Evolutionary conservation across 2,797 vertebrate genomes (phyloP).

Genomic region (Neomorphus geoffroyi): DNA sequence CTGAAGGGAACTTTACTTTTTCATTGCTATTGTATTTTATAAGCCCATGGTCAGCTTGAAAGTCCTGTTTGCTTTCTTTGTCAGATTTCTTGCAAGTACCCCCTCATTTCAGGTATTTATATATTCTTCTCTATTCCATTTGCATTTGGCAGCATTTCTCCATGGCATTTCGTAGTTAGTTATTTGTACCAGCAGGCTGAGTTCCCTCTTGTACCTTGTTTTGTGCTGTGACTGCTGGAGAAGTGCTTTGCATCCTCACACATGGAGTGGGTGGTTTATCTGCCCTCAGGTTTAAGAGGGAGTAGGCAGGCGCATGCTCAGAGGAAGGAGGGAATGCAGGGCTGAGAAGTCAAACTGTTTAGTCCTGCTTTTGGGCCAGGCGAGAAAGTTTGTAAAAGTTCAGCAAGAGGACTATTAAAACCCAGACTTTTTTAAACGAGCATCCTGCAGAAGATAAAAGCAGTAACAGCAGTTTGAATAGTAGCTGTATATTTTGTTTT

Average conservation of each 20-base stretch:
- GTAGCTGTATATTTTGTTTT: not conserved
- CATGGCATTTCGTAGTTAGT: accelerated
- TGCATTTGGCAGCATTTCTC: not conserved
- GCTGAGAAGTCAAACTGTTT: not conserved
- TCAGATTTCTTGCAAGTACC: not conserved
- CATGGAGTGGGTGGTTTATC: not conserved
- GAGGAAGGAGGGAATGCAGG: not conserved
- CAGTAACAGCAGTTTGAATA: not conserved
- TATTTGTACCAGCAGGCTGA: not conserved
- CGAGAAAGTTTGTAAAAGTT: not conserved
- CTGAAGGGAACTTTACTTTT: not conserved
- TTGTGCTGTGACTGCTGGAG: not conserved
- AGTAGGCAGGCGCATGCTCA: not conserved
- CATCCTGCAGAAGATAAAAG: not conserved
- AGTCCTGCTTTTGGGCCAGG: not conserved
- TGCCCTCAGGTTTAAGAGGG: not conserved
- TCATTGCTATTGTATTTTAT: not conserved
- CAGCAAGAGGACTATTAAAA: not conserved
- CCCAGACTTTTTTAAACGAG: not conserved
- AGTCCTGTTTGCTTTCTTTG: not conserved
- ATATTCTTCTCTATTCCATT: not conserved
- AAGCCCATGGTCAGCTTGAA: not conserved
- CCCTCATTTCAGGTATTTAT: not conserved
- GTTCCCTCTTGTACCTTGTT: not conserved
- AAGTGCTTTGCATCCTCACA: not conserved